These are phyloP conservation scores for Myotis vivesi DNA, from an alignment of 2,797 vertebrate genomes.

Conservation along the genomic window DNA sequence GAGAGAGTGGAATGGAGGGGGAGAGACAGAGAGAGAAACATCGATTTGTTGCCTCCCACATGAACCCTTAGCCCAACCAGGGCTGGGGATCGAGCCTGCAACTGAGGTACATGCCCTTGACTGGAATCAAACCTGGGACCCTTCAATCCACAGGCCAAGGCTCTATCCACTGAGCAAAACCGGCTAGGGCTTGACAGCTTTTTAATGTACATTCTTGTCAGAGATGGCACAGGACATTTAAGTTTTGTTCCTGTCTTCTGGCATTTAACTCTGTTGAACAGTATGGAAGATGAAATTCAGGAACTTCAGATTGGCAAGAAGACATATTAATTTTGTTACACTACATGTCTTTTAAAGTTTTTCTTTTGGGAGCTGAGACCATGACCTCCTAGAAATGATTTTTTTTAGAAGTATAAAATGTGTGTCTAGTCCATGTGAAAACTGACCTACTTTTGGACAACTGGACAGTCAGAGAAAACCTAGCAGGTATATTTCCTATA, in stretches of 20 bases:
- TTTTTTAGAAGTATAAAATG: constrained; percentile 51
- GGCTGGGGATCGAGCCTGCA: too few species aligned
- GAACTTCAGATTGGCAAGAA: constrained; percentile 35
- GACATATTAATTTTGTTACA: not conserved
- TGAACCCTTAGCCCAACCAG: too few species aligned
- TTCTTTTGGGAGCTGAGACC: constrained; percentile 40
- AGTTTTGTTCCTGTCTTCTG: constrained; percentile 52
- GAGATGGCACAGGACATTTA: not conserved
- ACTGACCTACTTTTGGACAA: constrained; percentile 10
- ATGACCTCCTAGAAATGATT: constrained; percentile 26
- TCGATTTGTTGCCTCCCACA: too few species aligned
- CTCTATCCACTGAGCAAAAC: too few species aligned
- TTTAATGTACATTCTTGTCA: constrained; percentile 53
- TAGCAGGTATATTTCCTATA: not conserved
- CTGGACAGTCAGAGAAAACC: not conserved
- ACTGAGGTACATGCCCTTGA: too few species aligned
- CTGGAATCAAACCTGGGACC: too few species aligned
- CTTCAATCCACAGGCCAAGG: too few species aligned
- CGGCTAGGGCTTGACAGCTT: not conserved
- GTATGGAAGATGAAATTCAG: constrained; percentile 15
- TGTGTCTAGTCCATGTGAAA: constrained; percentile 29
- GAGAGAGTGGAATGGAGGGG: too few species aligned
- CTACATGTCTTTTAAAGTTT: not conserved
- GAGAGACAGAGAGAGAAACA: too few species aligned
- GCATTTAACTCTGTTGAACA: constrained; percentile 31